These are phyloP conservation scores for Scaptomyza pallida DNA, from an alignment of 1,140 invertebrate genomes.

Conservation along the genomic window DNA sequence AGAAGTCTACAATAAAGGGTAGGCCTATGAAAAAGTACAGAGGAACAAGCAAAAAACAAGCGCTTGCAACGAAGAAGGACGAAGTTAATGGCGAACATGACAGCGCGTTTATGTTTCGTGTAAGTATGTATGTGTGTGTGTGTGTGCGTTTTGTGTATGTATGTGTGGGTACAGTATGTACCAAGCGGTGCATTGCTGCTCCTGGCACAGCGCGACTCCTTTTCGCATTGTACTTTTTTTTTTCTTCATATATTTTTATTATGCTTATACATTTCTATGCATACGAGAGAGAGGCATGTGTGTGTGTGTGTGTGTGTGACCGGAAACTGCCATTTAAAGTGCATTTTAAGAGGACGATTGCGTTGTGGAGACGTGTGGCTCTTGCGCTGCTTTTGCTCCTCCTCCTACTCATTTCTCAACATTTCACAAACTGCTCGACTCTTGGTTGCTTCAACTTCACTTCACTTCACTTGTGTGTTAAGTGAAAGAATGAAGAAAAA, in stretches of 20 bases:
- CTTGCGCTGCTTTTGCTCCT: no score
- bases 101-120: slow-evolving; percentile 28
- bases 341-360: slow-evolving; percentile 74
- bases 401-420: no score
- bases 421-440: slow-evolving; percentile 6
- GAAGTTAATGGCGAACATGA: slow-evolving; percentile 66
- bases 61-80: slow-evolving; percentile 45
- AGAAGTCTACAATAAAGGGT: slow-evolving; percentile 52
- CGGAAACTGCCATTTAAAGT: slow-evolving; percentile 84
- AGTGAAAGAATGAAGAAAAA: slow-evolving; percentile 61
- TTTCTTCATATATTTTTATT: slow-evolving; percentile 63
- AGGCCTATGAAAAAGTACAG: slow-evolving; percentile 52
- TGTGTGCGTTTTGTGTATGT: slow-evolving; percentile 30
- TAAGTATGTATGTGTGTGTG: slow-evolving; percentile 9
- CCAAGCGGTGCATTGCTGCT: slow-evolving; percentile 77
- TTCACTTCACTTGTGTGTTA: slow-evolving; percentile 67
- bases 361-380: slow-evolving; percentile 24
- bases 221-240: slow-evolving; percentile 70
- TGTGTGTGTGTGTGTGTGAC: slow-evolving; percentile 63
- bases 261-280: slow-evolving; percentile 52
- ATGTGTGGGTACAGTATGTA: slow-evolving; percentile 77
- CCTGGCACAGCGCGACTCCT: slow-evolving; percentile 80
- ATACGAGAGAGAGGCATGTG: slow-evolving; percentile 12
- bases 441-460: slow-evolving; percentile 46
- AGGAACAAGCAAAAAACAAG: no score